Percentiles rank a stretch among this genome's conserved stretches.
Conservation (phyloP, 2,113 vertebrate species). For the Hylia prasina region DNA sequence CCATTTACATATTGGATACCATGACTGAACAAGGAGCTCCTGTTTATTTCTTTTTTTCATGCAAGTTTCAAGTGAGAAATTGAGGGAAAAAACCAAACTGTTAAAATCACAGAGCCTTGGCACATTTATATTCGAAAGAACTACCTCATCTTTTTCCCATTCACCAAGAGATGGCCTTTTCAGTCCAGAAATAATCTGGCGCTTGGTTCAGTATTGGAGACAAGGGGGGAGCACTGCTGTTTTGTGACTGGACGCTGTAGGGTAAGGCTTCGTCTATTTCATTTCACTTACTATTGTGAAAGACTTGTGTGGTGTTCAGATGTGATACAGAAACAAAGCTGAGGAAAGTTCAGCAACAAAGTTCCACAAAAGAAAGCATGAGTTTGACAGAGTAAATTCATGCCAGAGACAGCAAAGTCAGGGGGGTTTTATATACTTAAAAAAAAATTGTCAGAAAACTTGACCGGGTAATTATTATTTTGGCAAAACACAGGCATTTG, state of each 20-base stretch:
- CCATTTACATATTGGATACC: neutral
- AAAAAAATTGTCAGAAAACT: neutral
- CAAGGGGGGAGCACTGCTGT: neutral
- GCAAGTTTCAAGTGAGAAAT: neutral
- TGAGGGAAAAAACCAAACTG: neutral
- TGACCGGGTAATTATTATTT: neutral
- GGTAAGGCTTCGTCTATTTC: neutral
- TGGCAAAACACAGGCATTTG: neutral
- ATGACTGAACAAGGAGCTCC: neutral
- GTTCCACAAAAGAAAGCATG: neutral
- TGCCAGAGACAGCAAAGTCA: neutral
- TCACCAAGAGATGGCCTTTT: neutral
- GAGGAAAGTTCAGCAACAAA: slow-evolving; percentile 18
- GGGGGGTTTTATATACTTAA: neutral
- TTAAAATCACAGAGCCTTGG: neutral
- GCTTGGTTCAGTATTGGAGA: neutral
- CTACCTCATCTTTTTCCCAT: neutral
- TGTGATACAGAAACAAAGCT: slow-evolving; percentile 32
- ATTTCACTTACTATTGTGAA: slow-evolving; percentile 19
- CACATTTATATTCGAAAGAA: slow-evolving; percentile 15
- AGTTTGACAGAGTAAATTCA: neutral
- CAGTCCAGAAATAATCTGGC: slow-evolving; percentile 7
- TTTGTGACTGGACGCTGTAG: neutral
- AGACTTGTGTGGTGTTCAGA: neutral
- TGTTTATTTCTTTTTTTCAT: neutral